These are phyloP conservation scores for Nipponacmea schrenckii DNA, from an alignment of 2,888 invertebrate species.

Conservation along the genomic window DNA sequence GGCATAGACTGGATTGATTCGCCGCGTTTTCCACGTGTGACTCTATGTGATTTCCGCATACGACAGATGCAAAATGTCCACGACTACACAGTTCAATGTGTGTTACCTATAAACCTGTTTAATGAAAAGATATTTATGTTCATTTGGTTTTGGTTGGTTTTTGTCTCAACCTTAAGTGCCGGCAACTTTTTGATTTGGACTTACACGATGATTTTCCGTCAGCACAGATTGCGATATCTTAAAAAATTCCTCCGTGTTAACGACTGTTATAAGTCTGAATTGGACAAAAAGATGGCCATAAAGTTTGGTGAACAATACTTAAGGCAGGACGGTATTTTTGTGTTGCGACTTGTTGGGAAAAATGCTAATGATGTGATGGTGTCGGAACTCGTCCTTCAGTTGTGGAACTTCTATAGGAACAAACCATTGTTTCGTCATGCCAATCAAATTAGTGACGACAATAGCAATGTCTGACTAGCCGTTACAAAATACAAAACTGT, in stretches of 20 bases:
- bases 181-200: constrained; percentile 69
- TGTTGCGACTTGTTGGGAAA: constrained; percentile 65
- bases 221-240: constrained; percentile 60
- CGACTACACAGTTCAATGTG: constrained; percentile 68
- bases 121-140: constrained; percentile 69
- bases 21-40: constrained; percentile 65
- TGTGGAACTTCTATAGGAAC: constrained; percentile 66
- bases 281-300: constrained; percentile 61
- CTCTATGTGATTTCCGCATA: constrained; percentile 67
- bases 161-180: constrained; percentile 68
- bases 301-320: constrained; percentile 66
- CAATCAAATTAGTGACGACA: constrained; percentile 61
- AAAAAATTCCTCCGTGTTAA: constrained; percentile 62
- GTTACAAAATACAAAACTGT: constrained; percentile 46
- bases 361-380: constrained; percentile 68
- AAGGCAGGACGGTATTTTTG: constrained; percentile 66
- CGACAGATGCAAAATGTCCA: constrained; percentile 70
- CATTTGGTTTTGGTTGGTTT: constrained; percentile 71
- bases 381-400: constrained; percentile 64
- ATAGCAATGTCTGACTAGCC: constrained; percentile 63
- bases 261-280: constrained; percentile 60
- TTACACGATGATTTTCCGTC: constrained; percentile 60
- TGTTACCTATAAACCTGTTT: constrained; percentile 64
- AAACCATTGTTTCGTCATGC: constrained; percentile 61
- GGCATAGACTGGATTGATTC: constrained; percentile 66